Conservation (phyloP, 2,888 invertebrate species). For the Cerastis rubricosa region DNA sequence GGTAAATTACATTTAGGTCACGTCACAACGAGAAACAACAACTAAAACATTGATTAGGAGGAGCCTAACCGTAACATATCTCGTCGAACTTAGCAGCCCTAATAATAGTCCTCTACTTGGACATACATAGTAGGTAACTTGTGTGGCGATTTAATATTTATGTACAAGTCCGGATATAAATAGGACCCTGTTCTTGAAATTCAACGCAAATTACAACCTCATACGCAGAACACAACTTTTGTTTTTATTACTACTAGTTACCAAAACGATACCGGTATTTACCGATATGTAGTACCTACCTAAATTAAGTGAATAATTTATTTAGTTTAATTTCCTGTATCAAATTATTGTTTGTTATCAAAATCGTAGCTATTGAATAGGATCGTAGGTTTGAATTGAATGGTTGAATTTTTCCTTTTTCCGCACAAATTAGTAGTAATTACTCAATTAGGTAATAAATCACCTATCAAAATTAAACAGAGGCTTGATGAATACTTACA, state of each 20-base stretch:
- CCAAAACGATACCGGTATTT: background rate
- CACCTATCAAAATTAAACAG: too few relatives aligned
- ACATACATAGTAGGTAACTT: background rate
- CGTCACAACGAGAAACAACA: background rate
- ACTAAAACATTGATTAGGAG: background rate
- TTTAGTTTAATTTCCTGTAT: slow-evolving; percentile 10
- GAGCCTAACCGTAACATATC: background rate
- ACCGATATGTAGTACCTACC: background rate
- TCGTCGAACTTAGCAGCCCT: slow-evolving; percentile 21
- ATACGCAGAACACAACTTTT: background rate
- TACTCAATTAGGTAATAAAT: too few relatives aligned
- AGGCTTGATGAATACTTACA: too few relatives aligned
- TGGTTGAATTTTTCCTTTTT: background rate
- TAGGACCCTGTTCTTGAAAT: slow-evolving; percentile 27
- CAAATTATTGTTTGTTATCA: background rate
- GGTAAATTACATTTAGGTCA: background rate
- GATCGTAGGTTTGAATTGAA: background rate
- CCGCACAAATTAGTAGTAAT: background rate
- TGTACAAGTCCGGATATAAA: slow-evolving; percentile 32
- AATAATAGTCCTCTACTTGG: background rate
- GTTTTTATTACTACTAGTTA: background rate
- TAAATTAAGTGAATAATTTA: background rate
- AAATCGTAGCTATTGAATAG: background rate
- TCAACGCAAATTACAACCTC: slow-evolving; percentile 10
- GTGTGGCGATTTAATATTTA: background rate